Evolutionary conservation across 2,888 invertebrate genomes (phyloP), one percentile per base, ranked within the genome.

Genomic region (Drosophila ustulata): DNA sequence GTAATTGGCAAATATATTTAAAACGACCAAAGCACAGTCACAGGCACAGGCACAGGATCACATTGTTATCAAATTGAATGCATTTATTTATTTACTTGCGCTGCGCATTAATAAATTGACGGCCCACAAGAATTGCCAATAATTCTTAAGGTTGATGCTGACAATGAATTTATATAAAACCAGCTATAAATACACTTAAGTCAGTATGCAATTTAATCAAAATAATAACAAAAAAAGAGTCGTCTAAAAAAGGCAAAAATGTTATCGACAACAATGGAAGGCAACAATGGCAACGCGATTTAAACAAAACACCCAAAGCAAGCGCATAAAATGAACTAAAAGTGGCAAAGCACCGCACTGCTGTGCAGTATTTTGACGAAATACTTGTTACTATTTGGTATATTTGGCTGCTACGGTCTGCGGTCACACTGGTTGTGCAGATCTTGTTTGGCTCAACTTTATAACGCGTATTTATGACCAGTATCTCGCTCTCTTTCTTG

Each of bases 261-360:
- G 67, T 46, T 71, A 75, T 75, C 75, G 75, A 66, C 59, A 59
- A 57, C 56, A 67, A 28, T 6, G 25, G 39, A 56, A 67, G 66
- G 71, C 55, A 75, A 75, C 63, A 61, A 59, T 75, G 32, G 34
- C 23, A 55, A 23, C 9, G 34, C 63, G n/a, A 49, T 41, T 28
- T 64, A 50, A 25, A 53, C 28, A n/a, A 45, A 11, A 32, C 11
- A 28, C 32, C 13, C 4, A 61, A 46, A 37, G 4, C 47, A 49
- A 58, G 18, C 6, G 6, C 18, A 1, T n/a, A 3, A 3, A 46
- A 53, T 53, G 0, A 0, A 3, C 52, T 61, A 61, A 61, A 61
- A 61, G 25, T 43, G 32, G 3, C 58, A 43, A 50, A 25, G 4
- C 1, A n/a, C 13, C 26, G 30, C 30, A 7, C 30, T 6, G 4